Conservation (phyloP, 2,888 invertebrate genomes). For the Agrotis exclamationis region DNA sequence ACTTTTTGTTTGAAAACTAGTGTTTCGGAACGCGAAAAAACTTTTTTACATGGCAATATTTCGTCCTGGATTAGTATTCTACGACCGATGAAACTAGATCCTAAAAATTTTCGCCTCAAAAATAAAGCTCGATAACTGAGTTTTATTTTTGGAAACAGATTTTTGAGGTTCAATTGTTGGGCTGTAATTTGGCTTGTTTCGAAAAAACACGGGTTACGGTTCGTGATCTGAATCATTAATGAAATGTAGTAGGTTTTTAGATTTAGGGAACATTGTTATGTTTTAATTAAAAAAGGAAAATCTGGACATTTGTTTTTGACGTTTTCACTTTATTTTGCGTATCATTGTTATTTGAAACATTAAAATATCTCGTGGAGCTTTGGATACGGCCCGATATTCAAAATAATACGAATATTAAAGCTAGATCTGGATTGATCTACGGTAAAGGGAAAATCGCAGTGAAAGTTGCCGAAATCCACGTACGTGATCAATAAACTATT, state of each 20-base stretch:
- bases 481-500: slow-evolving; percentile 38
- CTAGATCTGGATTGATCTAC: too few species aligned
- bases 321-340: background rate
- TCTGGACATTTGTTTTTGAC: background rate
- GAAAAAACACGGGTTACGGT: slow-evolving; percentile 25
- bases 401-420: background rate
- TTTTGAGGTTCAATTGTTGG: slow-evolving; percentile 2
- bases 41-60: slow-evolving; percentile 21
- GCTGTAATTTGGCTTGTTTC: slow-evolving; percentile 35
- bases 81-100: slow-evolving; percentile 28
- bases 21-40: slow-evolving; percentile 10
- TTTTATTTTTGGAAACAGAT: slow-evolving; percentile 38
- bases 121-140: slow-evolving; percentile 29
- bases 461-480: background rate
- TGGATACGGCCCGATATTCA: background rate
- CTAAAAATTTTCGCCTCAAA: slow-evolving; percentile 33
- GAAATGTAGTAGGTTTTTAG: slow-evolving; percentile 31
- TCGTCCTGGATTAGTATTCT: slow-evolving; percentile 43
- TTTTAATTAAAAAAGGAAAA: slow-evolving; percentile 28
- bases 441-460: background rate
- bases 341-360: background rate
- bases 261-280: background rate
- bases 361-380: background rate
- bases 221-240: slow-evolving; percentile 41
- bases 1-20: slow-evolving; percentile 32